These are phyloP conservation scores for Patella ulyssiponensis DNA, from an alignment of 2,888 invertebrate genomes.

Conservation along the genomic window DNA sequence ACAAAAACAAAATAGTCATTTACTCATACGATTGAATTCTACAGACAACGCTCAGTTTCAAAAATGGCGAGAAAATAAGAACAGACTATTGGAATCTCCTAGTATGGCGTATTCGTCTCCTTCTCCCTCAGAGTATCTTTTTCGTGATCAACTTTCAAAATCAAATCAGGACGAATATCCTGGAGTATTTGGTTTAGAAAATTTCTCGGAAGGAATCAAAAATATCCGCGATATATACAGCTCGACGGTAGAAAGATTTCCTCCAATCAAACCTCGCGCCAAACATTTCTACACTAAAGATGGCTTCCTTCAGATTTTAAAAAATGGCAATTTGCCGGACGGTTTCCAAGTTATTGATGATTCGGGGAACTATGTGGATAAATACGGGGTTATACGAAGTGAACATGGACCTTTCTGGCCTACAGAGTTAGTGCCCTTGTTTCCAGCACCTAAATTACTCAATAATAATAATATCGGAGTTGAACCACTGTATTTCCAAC, in stretches of 20 bases:
- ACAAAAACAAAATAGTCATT: conserved; percentile 59
- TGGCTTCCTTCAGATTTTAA: conserved; percentile 60
- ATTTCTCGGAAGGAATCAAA: conserved; percentile 57
- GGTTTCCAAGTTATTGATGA: conserved; percentile 53
- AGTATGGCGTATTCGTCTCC: not conserved
- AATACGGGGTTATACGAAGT: conserved; percentile 64
- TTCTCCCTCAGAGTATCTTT: conserved; percentile 32
- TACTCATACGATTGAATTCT: conserved; percentile 27
- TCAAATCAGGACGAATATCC: conserved; percentile 64
- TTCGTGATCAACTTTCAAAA: conserved; percentile 54
- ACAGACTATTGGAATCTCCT: not conserved
- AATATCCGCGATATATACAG: conserved; percentile 42
- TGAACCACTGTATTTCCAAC: conserved; percentile 58
- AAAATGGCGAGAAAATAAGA: not conserved
- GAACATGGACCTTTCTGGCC: conserved; percentile 71
- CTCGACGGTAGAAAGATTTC: conserved; percentile 18
- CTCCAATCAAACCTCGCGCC: conserved; percentile 31
- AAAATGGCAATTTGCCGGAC: conserved; percentile 60
- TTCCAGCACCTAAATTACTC: conserved; percentile 61
- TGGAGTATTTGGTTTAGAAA: conserved; percentile 57
- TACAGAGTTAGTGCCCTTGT: conserved; percentile 63
- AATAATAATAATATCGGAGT: not conserved
- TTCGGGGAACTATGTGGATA: conserved; percentile 61
- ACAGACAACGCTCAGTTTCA: not conserved
- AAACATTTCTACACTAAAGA: conserved; percentile 62